phyloP scores from a whole-genome alignment of 1,140 invertebrate species.

The Brachionus koreanus region DNA sequence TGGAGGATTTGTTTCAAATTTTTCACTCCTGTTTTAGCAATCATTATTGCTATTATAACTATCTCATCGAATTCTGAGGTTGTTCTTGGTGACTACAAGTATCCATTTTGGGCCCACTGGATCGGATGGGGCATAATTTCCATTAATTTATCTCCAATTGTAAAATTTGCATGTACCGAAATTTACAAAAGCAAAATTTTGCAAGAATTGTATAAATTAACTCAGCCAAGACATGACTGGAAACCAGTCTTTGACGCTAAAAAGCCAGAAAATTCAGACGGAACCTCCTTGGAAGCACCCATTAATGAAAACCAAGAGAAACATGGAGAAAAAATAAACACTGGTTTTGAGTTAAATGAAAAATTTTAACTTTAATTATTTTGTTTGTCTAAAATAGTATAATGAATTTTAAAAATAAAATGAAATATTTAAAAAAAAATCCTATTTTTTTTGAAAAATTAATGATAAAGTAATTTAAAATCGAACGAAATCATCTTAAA shows the following conservation, averaged over 20 bases:
- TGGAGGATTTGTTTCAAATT: conserved; percentile 43
- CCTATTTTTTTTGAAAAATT: too few relatives aligned
- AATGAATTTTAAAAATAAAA: not conserved
- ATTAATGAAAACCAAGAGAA: not conserved
- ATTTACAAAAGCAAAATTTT: conserved; percentile 7
- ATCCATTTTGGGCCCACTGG: conserved; percentile 31
- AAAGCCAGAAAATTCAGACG: not conserved
- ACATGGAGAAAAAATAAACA: not conserved
- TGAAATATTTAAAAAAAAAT: too few relatives aligned
- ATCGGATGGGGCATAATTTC: conserved; percentile 30
- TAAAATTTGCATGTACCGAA: not conserved
- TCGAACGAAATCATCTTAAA: too few relatives aligned
- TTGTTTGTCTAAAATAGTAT: not conserved
- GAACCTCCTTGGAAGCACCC: not conserved
- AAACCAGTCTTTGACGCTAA: conserved; percentile 33
- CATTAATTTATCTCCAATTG: not conserved
- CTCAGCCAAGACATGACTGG: conserved; percentile 30
- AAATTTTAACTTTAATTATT: not conserved
- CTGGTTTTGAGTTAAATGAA: not conserved
- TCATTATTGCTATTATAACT: conserved; percentile 10
- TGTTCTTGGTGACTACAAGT: conserved; percentile 5
- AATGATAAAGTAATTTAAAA: too few relatives aligned
- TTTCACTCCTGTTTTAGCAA: conserved; percentile 40
- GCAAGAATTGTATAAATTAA: conserved; percentile 36
- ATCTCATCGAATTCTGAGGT: conserved; percentile 1